Evolutionary conservation across 2,888 invertebrate species (phyloP), one percentile per base, ranked within the genome.

Genomic region (Ethmia dodecea): DNA sequence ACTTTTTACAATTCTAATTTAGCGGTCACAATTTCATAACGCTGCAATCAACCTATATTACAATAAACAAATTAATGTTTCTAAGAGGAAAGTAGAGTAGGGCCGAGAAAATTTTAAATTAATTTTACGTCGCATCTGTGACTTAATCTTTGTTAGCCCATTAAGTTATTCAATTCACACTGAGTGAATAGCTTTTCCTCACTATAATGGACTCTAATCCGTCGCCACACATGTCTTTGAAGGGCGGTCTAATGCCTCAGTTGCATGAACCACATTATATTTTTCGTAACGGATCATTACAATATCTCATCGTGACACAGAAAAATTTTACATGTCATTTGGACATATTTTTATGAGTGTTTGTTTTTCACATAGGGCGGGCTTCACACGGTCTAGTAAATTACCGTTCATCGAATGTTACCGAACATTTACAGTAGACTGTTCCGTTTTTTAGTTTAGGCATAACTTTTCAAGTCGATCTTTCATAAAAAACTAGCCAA

Each of bases 291-390:
- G 84, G 74, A 57, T 72, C 84, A 84, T 86, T 84, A 86, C 73
- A 72, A 81, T 86, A 77, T 78, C 71, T 84, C 79, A 83, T 83
- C 61, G 74, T 83, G 86, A 83, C 86, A 68, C 69, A 79, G 84
- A 86, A 81, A 83, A 83, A 79, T 86, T 80, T 74, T 63, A 79
- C 80, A 71, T 83, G 81, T 81, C 79, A 84, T 86, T 84, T 81
- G 73, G 75, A 64, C 52, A 67, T 61, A 69, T 77, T 79, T 79
- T 75, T 73, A 75, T 55, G 71, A 69, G 67, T 83, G 76, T 86
- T 84, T 80, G 84, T 83, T 86, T 86, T 83, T 69, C 75, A 75
- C 55, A 49, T 55, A 63, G 74, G 79, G 78, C 73, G 77, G 80
- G 63, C 66, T 73, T 71, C 71, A 69, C 67, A 70, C 70, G 69